phyloP scores from a whole-genome alignment of 2,888 invertebrate species.

The Zhengitettix transpicula region DNA sequence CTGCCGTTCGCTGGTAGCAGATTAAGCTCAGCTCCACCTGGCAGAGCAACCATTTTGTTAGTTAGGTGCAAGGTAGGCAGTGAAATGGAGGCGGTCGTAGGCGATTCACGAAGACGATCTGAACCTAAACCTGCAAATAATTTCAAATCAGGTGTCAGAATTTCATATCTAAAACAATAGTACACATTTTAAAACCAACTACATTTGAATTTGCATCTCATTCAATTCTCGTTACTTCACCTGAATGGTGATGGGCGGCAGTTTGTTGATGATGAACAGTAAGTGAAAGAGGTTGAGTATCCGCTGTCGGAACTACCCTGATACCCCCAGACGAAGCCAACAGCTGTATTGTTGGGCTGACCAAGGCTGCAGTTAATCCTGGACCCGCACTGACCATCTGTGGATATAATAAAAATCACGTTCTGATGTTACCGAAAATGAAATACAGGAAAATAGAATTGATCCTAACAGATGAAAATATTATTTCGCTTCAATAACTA shows the following conservation, averaged over 20 bases:
- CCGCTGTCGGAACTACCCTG: slow-evolving; percentile 19
- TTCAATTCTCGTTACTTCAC: slow-evolving; percentile 10
- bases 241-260: slow-evolving; percentile 16
- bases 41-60: slow-evolving; percentile 24
- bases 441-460: neutral
- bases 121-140: neutral
- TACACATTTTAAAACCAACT: too few species aligned
- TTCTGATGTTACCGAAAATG: neutral
- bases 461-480: neutral
- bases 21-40: slow-evolving; percentile 26
- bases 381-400: slow-evolving; percentile 30
- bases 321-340: slow-evolving; percentile 26
- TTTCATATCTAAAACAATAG: too few species aligned
- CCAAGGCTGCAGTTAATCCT: slow-evolving; percentile 26
- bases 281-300: slow-evolving; percentile 22
- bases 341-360: slow-evolving; percentile 31
- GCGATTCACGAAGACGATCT: neutral
- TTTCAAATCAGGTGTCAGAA: too few species aligned
- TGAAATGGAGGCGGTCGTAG: slow-evolving; percentile 13
- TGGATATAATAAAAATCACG: neutral
- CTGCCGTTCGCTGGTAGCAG: slow-evolving; percentile 26
- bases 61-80: slow-evolving; percentile 20
- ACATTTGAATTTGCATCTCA: too few species aligned
- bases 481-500: too few species aligned
- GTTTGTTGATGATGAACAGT: slow-evolving; percentile 13